Base-by-base conservation (phyloP, 30 jellyfish, hydroid and myxozoan species). In the Turritopsis rubra region DNA sequence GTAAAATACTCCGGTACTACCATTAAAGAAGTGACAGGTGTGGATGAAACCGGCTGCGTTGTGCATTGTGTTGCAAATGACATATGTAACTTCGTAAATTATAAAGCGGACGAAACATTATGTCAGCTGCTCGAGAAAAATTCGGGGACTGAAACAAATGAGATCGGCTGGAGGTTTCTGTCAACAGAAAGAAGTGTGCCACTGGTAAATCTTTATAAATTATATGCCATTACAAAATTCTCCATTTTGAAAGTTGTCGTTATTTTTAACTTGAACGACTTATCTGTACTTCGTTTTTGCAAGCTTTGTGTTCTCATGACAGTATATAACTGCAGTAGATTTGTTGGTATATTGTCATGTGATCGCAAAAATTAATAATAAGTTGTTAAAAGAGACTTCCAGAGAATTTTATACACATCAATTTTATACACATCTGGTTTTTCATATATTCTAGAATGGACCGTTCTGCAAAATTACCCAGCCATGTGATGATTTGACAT, bases 101-200 rank as follows among this genome's bases (percentile, higher is more conserved):
- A 68, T 1, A 68, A 68, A 27, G 21, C 30, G 16, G 77, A 68
- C 30, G 30, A 68, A 1, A 68, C 77, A 0, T 68, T 27, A 9
- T 68, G 77, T 68, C 31, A 68, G 21, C 21, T 68, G 77, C 30
- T 68, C 9, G 77, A 23, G 1, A 68, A n/a, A 23, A 22, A 68
- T 68, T 68, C 77, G 9, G 77, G 77, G 16, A 68, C 77, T n/a
- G 31, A 68, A 19, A 23, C 28, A 68, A 68, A 27, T 19, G 77
- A 27, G 19, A 17, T n/a, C 8, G 77, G 77, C 23, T 68, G 77
- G 77, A 68, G 16, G 19, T 68, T 68, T 27, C 30, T n/a, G 28
- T 68, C 77, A 68, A 68, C 77, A 68, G 19, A 68, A 17, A n/a
- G 8, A 7, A 22, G 21, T 8, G 19, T 22, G 9, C 16, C 22